phyloP scores from a whole-genome alignment of 2,113 vertebrate genomes.

The Atherinomorus stipes region DNA sequence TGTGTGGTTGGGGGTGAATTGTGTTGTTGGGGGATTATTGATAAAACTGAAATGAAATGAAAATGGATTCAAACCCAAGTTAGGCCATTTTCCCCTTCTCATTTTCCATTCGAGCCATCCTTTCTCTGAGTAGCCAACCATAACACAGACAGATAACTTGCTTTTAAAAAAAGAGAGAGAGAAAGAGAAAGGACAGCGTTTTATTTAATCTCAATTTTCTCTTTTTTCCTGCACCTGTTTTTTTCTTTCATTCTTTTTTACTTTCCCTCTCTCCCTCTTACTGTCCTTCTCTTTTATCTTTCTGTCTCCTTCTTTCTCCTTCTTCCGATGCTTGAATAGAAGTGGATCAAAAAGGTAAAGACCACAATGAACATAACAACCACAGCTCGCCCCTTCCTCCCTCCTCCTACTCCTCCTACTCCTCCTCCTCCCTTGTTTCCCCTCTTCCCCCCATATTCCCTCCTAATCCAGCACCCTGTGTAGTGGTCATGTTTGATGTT shows the following conservation, averaged over 20 bases:
- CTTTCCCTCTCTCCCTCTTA: constrained; percentile 85
- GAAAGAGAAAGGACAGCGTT: constrained; percentile 82
- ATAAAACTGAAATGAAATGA: constrained; percentile 75
- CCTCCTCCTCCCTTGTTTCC: constrained; percentile 65
- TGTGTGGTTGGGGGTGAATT: constrained; percentile 69
- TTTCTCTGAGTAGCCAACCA: constrained; percentile 81
- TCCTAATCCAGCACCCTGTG: constrained; percentile 93
- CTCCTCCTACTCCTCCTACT: constrained; percentile 33
- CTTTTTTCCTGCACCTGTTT: constrained; percentile 90
- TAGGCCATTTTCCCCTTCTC: constrained; percentile 81
- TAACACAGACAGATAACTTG: constrained; percentile 80
- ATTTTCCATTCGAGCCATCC: constrained; percentile 82
- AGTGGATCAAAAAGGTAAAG: constrained; percentile 99
- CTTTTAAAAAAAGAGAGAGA: constrained; percentile 66
- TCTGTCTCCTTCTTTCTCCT: constrained; percentile 89
- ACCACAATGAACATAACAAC: constrained; percentile 92
- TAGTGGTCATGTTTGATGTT: constrained; percentile 92
- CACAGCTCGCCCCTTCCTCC: constrained; percentile 84
- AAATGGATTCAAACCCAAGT: constrained; percentile 73
- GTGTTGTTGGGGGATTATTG: constrained; percentile 72
- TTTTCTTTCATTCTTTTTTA: constrained; percentile 87
- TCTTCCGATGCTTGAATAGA: constrained; percentile 99
- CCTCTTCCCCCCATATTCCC: constrained; percentile 70
- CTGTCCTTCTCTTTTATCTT: constrained; percentile 81
- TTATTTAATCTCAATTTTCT: constrained; percentile 96